Percentiles rank a stretch among this genome's conserved stretches.
These are phyloP conservation scores for Ferrisia virgata DNA, from an alignment of 2,888 invertebrate genomes.

Conservation along the genomic window DNA sequence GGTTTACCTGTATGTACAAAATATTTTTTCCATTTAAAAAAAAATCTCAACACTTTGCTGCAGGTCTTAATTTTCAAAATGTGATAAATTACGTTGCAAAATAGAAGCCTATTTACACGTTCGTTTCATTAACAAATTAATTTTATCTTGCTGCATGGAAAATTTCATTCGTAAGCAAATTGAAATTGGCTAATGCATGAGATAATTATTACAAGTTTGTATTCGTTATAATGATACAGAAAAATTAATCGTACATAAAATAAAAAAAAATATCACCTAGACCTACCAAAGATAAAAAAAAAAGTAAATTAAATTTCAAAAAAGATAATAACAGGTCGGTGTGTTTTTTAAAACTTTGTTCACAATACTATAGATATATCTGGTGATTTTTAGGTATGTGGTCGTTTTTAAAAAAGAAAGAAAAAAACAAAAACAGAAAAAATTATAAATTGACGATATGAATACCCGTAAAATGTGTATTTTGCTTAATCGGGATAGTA, in stretches of 20 bases:
- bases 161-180: background rate
- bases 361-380: background rate
- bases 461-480: background rate
- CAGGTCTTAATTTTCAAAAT: background rate
- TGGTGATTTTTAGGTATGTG: background rate
- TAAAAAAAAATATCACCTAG: constrained; percentile 22
- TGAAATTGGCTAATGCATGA: background rate
- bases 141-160: background rate
- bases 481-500: background rate
- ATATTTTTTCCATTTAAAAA: background rate
- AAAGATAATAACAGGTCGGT: background rate
- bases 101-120: background rate
- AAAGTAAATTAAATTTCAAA: background rate
- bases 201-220: too few species aligned
- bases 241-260: constrained; percentile 27
- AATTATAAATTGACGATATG: constrained; percentile 27
- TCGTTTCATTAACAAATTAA: background rate
- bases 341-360: background rate
- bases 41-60: background rate
- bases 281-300: background rate
- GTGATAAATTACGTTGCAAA: background rate
- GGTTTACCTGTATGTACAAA: background rate
- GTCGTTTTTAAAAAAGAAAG: background rate
- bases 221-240: constrained; percentile 2
- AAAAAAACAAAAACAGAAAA: background rate